Conservation (phyloP, 2,113 vertebrate species). For the Hemibagrus wyckioides region DNA sequence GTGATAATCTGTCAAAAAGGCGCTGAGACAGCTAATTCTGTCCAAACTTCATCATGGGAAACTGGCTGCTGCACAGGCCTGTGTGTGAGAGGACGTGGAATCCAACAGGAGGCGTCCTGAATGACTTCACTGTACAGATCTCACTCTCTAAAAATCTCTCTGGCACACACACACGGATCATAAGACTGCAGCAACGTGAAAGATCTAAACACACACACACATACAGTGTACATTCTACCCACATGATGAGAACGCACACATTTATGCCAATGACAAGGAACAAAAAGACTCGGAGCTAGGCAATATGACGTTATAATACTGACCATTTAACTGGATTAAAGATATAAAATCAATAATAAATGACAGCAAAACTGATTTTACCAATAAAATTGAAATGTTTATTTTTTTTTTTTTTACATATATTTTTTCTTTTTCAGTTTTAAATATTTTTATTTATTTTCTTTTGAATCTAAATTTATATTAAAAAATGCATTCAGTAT, state of each 20-base stretch:
- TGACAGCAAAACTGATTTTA: neutral
- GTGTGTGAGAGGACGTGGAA: neutral
- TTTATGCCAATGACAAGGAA: neutral
- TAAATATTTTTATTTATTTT: neutral
- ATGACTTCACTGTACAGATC: conserved; percentile 2
- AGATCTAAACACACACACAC: neutral
- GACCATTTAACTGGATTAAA: neutral
- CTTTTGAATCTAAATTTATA: neutral
- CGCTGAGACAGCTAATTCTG: conserved; percentile 15
- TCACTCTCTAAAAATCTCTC: neutral
- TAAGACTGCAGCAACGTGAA: neutral
- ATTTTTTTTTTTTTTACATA: neutral
- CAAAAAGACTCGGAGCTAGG: neutral
- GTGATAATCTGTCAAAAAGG: conserved; percentile 23
- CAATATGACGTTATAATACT: neutral
- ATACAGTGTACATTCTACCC: neutral
- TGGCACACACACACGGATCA: neutral
- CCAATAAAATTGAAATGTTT: neutral
- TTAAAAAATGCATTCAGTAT: neutral
- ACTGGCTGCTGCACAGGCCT: neutral
- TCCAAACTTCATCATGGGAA: conserved; percentile 11
- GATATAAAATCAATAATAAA: neutral
- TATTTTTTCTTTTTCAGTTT: no score
- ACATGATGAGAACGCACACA: neutral
- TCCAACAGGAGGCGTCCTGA: neutral